A percentile compares a stretch with the other conserved stretches of the same genome.
phyloP scores from a whole-genome alignment of 2,797 vertebrate species.

The Sorex maritimensis region DNA sequence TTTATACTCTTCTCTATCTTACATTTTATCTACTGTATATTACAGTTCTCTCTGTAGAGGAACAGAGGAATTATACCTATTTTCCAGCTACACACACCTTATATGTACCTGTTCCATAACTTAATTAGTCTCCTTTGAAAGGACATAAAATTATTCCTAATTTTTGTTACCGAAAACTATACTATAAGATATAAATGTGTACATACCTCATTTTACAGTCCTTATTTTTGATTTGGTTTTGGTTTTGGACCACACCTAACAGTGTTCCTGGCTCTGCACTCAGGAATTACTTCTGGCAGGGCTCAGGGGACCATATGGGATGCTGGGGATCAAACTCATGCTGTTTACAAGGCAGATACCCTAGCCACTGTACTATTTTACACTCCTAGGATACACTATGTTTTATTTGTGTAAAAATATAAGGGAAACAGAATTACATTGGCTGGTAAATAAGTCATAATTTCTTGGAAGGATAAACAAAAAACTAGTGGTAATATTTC shows the following conservation, averaged over 20 bases:
- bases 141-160: conserved; percentile 11
- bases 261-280: no score
- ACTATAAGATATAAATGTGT: not conserved
- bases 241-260: no score
- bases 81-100: not conserved
- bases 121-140: not conserved
- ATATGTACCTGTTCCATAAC: not conserved
- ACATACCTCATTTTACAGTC: not conserved
- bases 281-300: no score
- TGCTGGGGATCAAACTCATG: no score
- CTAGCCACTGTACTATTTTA: no score
- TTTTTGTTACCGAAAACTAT: conserved; percentile 9
- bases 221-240: no score
- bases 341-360: no score
- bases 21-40: not conserved
- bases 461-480: not conserved
- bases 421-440: not conserved
- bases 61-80: not conserved
- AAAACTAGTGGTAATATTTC: not conserved
- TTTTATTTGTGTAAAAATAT: not conserved
- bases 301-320: no score
- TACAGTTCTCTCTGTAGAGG: conserved; percentile 4
- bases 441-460: not conserved
- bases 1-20: not conserved
- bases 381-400: no score